Evolutionary conservation across 64 coral and sea anemone species (phyloP).

Genomic region (Pachyseris speciosa): DNA sequence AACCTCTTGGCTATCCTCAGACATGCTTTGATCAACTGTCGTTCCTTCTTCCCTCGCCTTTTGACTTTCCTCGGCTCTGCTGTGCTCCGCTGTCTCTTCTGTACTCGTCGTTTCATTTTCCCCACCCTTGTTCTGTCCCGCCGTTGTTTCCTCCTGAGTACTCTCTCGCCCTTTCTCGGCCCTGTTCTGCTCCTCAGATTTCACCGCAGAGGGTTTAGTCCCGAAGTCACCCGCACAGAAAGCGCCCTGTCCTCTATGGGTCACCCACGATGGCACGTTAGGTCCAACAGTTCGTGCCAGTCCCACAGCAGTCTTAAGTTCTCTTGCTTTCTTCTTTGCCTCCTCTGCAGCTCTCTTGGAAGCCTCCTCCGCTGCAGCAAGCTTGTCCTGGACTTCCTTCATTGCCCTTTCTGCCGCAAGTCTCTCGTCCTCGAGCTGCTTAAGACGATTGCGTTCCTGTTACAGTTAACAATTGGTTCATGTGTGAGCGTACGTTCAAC

Average conservation of each 20-base stretch:
- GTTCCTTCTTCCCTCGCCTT: not conserved
- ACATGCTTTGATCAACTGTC: not conserved
- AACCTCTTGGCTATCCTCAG: not conserved
- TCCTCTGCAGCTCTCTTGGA: constrained; percentile 82
- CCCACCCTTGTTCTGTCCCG: not conserved
- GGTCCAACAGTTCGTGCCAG: constrained; percentile 85
- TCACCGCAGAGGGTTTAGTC: not conserved
- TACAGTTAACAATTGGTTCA: not conserved
- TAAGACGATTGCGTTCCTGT: constrained; percentile 81
- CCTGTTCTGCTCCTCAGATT: not conserved
- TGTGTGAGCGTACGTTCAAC: too few relatives aligned
- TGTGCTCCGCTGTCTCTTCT: not conserved
- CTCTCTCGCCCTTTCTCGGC: not conserved
- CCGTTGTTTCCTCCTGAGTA: not conserved
- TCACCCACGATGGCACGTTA: constrained; percentile 60
- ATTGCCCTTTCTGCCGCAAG: constrained; percentile 85
- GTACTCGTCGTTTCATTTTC: not conserved
- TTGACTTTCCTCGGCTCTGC: not conserved
- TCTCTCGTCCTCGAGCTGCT: constrained; percentile 83
- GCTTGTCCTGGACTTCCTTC: constrained; percentile 89
- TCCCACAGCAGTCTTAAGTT: constrained; percentile 86
- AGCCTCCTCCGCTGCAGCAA: constrained; percentile 76
- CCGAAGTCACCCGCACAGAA: constrained; percentile 81
- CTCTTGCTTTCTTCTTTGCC: constrained; percentile 92
- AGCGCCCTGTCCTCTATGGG: constrained; percentile 86